Base-by-base conservation (phyloP, 2,888 invertebrate genomes). In the Cephus pulcher region DNA sequence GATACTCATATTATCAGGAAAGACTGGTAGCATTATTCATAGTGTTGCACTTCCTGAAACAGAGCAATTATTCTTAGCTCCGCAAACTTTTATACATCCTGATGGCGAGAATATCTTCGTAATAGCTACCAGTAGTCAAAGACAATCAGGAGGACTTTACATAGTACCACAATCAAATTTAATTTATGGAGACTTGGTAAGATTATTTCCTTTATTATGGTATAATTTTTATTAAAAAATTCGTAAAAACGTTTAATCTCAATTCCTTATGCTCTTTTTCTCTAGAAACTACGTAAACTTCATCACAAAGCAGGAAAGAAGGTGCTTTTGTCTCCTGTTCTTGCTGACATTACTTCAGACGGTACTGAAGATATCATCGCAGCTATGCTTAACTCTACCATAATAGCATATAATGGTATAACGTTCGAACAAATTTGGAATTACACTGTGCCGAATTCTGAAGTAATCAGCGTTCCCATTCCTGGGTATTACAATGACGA, bases 401-500 rank as follows among this genome's bases (percentile, higher is more conserved):
- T 96, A 12, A 92, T 95, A 78, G 96, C 96, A 3, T 94, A 96
- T 82, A 93, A 96, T 91, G 97, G 97, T 0, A 90, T 92, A 40
- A 95, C 94, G 12, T 95, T 94, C 82, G 88, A 93, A 73, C 93
- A 93, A 85, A 88, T 97, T n/a, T 97, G 97, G 97, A 96, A 95
- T 84, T 95, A 93, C 83, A 93, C 94, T 0, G 93, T 95, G 80
- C 93, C 95, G 1, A 90, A 92, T 86, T 94, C 95, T 11, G 95
- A 96, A 91, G 94, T 95, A 15, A 95, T 95, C 85, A 95, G 96
- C 86, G 94, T 95, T 75, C 96, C 96, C 70, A 95, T 96, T 15
- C 96, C 96, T 1, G 96, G 96, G 0, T 96, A 94, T 90, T 97
- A 95, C 87, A 95, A 96, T 89, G 94, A 94, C 83, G 97, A 97